A percentile compares a stretch with the other conserved stretches of the same genome.
phyloP scores from a whole-genome alignment of 2,888 invertebrate species.

The Ceratothoa steindachneri region DNA sequence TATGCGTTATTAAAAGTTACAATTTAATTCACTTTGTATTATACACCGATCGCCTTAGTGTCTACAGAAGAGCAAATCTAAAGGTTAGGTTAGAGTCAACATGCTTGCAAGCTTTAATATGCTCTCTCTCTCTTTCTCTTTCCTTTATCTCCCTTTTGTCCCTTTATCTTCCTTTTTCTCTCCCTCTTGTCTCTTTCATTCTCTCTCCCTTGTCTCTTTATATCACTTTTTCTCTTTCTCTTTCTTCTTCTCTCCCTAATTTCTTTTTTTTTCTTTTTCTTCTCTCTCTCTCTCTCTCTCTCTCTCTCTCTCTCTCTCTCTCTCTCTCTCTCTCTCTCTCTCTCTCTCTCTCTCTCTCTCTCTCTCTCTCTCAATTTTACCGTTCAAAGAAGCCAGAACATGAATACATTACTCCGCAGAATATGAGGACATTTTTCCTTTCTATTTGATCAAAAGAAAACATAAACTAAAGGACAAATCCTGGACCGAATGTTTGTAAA shows the following conservation, averaged over 20 bases:
- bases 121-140: conserved; percentile 10
- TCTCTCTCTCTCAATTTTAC: no score
- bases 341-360: neutral
- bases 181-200: neutral
- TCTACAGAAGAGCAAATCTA: no score
- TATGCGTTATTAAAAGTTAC: neutral
- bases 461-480: no score
- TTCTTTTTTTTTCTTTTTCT: neutral
- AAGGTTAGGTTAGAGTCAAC: no score
- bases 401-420: no score
- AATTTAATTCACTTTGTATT: neutral
- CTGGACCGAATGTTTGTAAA: no score
- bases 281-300: neutral
- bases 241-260: neutral
- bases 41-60: neutral
- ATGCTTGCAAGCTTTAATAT: no score
- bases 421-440: no score
- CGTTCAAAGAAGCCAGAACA: no score
- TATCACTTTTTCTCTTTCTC: neutral
- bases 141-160: neutral
- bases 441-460: no score
- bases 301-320: neutral
- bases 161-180: neutral
- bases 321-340: neutral
- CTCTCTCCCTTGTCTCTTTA: neutral